phyloP scores from a whole-genome alignment of 2,113 vertebrate genomes.

The Phaethornis superciliosus region DNA sequence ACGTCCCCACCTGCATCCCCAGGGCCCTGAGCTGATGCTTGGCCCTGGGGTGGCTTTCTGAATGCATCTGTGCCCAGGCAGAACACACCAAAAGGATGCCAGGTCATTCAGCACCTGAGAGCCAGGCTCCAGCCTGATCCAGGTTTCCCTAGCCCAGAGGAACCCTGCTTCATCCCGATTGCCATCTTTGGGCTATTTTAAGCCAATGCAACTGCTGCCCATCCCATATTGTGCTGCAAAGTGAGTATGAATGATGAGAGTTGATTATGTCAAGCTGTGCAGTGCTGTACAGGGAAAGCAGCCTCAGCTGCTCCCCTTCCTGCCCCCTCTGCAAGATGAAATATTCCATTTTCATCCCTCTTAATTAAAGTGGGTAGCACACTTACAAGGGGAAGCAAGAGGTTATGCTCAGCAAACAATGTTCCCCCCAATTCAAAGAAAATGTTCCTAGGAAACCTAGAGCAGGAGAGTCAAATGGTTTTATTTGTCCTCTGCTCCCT shows the following conservation, averaged over 20 bases:
- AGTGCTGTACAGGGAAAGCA: neutral
- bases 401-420: slow-evolving; percentile 43
- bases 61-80: neutral
- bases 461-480: slow-evolving; percentile 38
- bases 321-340: slow-evolving; percentile 26
- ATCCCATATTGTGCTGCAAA: neutral
- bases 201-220: neutral
- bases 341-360: slow-evolving; percentile 16
- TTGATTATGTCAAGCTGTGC: slow-evolving; percentile 1
- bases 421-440: slow-evolving; percentile 25
- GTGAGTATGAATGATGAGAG: slow-evolving; percentile 14
- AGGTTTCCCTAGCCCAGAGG: neutral
- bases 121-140: neutral
- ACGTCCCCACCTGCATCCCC: accelerated
- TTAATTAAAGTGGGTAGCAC: slow-evolving; percentile 35
- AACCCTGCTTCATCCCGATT: neutral
- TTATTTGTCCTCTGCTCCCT: slow-evolving; percentile 7
- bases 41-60: neutral
- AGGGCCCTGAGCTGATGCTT: neutral
- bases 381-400: slow-evolving; percentile 16
- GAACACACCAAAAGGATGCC: neutral
- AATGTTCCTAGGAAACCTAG: neutral
- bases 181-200: neutral
- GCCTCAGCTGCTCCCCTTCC: slow-evolving; percentile 45
- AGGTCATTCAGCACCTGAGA: neutral